Evolutionary conservation across 2,113 vertebrate genomes (phyloP), one percentile per base, ranked within the genome.

Genomic region (Etia nguti): DNA sequence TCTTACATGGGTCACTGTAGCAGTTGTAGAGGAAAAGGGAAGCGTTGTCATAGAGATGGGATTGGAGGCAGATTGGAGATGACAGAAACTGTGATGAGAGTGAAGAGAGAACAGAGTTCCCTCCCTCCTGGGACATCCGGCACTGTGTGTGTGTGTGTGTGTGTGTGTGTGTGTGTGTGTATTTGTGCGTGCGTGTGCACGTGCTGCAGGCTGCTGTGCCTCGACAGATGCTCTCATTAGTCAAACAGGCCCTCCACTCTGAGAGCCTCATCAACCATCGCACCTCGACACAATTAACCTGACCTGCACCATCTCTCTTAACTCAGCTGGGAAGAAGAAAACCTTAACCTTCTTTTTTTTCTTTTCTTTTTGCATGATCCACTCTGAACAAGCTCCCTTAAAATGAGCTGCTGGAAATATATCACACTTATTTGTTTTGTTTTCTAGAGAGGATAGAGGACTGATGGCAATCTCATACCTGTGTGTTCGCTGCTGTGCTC

Each of bases 211-310:
- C 88, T 89, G 85, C 85, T 81, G 80, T 73, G 62, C 65, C 86
- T 92, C 82, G 83, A 94, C 93, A 94, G 92, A 87, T 92, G 89
- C 89, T 91, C 90, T 95, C 93, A 94, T 95, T 95, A 95, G 91
- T 91, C 92, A 88, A 93, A 95, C 93, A 94, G 88, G 87, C 84
- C 46, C 79, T 91, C 87, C 86, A 80, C 88, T 89, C 80, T 79
- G 82, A 85, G 86, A 91, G 85, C 54, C 85, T 93, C 93, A 92
- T 93, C 90, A 91, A 92, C 92, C 89, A 81, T 80, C 90, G 59
- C 83, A 88, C 90, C 93, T 93, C 70, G 89, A 75, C 89, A 86
- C 92, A 94, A 93, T 95, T 90, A 95, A 90, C 87, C 90, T 80
- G 83, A 91, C 87, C 89, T 68, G 84, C 85, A 48, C 38, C 88